Conservation (phyloP, 1,140 invertebrate species). For the Philopotamus ludificatus region DNA sequence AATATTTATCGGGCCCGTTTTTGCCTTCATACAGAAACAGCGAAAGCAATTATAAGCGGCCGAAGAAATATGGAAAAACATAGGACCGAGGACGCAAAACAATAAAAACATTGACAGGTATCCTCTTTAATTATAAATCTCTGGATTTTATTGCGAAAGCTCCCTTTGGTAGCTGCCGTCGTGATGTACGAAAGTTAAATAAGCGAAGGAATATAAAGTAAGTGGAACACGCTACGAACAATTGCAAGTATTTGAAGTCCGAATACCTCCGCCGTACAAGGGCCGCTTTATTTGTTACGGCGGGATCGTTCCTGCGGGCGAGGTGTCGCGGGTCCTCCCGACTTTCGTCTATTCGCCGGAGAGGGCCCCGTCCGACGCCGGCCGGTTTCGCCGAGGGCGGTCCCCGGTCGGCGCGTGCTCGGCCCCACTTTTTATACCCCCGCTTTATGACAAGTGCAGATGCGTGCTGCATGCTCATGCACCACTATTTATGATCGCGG, state of each 20-base stretch:
- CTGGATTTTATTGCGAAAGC: slow-evolving; percentile 1
- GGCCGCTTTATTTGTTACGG: no score
- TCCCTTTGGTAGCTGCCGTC: neutral
- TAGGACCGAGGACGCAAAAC: neutral
- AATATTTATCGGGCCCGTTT: no score
- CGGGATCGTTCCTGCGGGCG: neutral
- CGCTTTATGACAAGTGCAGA: no score
- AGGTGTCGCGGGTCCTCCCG: neutral
- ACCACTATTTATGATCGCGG: no score
- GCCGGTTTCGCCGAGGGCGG: neutral
- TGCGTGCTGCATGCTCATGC: no score
- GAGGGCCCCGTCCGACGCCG: neutral
- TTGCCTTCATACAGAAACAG: no score
- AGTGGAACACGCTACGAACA: slow-evolving; percentile 29
- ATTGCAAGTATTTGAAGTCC: slow-evolving; percentile 36
- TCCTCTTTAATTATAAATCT: slow-evolving; percentile 2
- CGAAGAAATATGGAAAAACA: neutral
- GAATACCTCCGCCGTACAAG: slow-evolving; percentile 29
- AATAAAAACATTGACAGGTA: neutral
- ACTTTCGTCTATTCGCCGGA: neutral
- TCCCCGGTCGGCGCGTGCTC: neutral
- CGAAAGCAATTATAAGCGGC: no score
- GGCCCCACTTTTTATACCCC: no score
- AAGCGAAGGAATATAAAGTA: slow-evolving; percentile 32
- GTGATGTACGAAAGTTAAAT: slow-evolving; percentile 6